A percentile compares a stretch with the other conserved stretches of the same genome.
Evolutionary conservation across 2,797 vertebrate species (phyloP).

Genomic region (Cichlasoma orientale): DNA sequence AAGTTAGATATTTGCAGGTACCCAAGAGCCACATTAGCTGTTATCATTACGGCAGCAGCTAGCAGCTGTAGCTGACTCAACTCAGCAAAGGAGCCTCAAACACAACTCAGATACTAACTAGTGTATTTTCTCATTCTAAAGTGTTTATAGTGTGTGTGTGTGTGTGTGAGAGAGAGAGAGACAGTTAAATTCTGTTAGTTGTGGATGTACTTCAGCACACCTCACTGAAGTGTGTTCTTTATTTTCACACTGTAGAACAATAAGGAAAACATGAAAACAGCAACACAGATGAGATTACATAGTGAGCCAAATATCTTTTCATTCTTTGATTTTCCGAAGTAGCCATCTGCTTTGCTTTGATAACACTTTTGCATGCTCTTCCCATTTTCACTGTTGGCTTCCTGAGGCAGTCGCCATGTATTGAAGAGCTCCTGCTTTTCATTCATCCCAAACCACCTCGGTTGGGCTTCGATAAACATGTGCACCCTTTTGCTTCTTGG

Average conservation of each 20-base stretch:
- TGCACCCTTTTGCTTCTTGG: neutral
- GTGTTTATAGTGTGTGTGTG: neutral
- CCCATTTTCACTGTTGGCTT: neutral
- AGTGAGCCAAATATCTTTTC: neutral
- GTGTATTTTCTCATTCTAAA: neutral
- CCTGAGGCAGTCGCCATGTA: neutral
- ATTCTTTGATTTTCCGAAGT: neutral
- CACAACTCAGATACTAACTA: neutral
- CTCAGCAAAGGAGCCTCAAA: neutral
- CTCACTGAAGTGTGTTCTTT: neutral
- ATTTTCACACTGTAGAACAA: neutral
- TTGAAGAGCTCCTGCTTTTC: neutral
- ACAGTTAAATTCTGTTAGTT: neutral
- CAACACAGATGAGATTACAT: neutral
- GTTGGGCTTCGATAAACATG: neutral
- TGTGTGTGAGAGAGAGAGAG: too few species aligned
- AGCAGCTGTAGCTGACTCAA: neutral
- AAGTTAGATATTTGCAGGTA: too few species aligned
- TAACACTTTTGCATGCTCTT: neutral
- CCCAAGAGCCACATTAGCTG: too few species aligned
- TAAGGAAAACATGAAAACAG: neutral
- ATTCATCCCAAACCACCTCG: neutral
- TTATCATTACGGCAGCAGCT: too few species aligned
- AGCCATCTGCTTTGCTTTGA: neutral
- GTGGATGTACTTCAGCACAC: neutral